Conservation (phyloP, 2,113 vertebrate species). For the Seriola quinqueradiata region DNA sequence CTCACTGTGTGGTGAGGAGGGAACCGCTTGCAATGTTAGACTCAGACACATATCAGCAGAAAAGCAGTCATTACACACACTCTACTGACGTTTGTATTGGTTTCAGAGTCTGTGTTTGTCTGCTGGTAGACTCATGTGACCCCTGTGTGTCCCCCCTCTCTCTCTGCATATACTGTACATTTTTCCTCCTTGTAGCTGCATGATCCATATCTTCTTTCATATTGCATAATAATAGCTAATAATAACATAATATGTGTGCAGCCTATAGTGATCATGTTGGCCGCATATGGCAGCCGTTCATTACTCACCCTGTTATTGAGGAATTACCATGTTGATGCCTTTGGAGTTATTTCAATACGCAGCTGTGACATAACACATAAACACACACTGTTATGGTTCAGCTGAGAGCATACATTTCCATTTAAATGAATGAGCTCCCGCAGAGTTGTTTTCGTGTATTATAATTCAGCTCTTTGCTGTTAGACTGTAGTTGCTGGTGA, state of each 20-base stretch:
- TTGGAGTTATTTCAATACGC: neutral
- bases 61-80: constrained; percentile 8
- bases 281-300: neutral
- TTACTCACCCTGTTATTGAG: neutral
- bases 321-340: neutral
- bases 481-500: neutral
- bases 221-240: neutral
- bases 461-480: neutral
- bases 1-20: neutral
- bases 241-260: neutral
- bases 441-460: neutral
- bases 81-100: neutral
- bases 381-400: neutral
- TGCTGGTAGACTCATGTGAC: neutral
- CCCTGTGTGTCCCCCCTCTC: neutral
- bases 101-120: neutral
- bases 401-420: no score
- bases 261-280: neutral
- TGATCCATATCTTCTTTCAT: neutral
- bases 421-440: neutral
- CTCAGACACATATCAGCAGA: constrained; percentile 32
- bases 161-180: no score
- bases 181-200: neutral
- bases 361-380: neutral
- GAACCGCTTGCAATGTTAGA: neutral